Evolutionary conservation across 1,140 invertebrate species (phyloP).

Genomic region (Helicoverpa armigera): DNA sequence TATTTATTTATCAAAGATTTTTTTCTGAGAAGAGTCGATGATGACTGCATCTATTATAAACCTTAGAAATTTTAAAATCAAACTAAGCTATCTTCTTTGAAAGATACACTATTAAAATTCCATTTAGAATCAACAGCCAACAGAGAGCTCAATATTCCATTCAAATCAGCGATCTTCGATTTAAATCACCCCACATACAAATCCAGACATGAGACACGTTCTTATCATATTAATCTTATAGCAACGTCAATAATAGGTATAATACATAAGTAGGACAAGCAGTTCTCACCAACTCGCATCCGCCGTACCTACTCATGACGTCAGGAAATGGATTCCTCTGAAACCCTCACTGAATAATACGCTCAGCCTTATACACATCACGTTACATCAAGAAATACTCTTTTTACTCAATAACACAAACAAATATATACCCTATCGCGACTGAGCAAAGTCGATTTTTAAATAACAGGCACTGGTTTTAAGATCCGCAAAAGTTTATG

Average conservation of each 20-base stretch:
- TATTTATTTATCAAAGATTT: too few species aligned
- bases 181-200: too few species aligned
- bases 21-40: too few species aligned
- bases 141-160: too few species aligned
- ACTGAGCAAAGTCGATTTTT: background rate
- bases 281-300: conserved; percentile 16
- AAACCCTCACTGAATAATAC: conserved; percentile 53
- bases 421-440: conserved; percentile 33
- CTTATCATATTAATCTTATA: background rate
- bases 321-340: conserved; percentile 53
- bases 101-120: too few species aligned
- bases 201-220: too few species aligned
- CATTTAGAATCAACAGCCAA: too few species aligned
- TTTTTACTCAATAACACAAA: conserved; percentile 1
- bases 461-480: background rate
- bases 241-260: background rate
- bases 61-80: too few species aligned
- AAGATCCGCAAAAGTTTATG: background rate
- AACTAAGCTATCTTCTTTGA: too few species aligned
- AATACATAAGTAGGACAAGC: conserved; percentile 17
- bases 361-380: conserved; percentile 47
- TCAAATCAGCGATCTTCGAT: too few species aligned
- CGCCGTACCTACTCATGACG: conserved; percentile 1
- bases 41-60: too few species aligned
- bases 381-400: conserved; percentile 46